Evolutionary conservation across 2,888 invertebrate species (phyloP), one percentile per base, ranked within the genome.

Genomic region (Didymodactylos carnosus): DNA sequence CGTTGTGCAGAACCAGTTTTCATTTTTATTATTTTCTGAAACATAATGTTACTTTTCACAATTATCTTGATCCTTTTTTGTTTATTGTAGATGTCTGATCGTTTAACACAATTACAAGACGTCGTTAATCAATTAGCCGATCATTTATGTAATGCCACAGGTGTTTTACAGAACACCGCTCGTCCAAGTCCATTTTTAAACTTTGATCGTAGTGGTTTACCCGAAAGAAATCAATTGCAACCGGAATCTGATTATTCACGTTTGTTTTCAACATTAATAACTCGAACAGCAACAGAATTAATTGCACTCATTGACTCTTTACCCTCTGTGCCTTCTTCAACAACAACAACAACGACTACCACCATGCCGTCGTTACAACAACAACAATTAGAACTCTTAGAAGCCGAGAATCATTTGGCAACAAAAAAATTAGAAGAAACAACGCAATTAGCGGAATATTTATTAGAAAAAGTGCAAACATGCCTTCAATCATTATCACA

Each of bases 141-240:
- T 39, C 62, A 71, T n/a, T 74, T 74, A 39, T 74, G 74, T 69
- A 71, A 74, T 74, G 74, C 74, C 39, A 74, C 74, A 25, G 74
- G 74, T 43, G 53, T 74, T 41, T 70, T 74, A 13, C 74, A 74
- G 53, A 46, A 74, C 39, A 39, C 46, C 41, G 71, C 74, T n/a
- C 71, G 71, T 19, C 74, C 74, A 3, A 74, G 74, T 71, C 40
- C 43, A 72, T 72, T 72, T 43, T 43, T 62, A 43, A 72, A 72
- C 46, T 72, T 72, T 69, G 72, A 62, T 14, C 71, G 71, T 14
- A 71, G 25, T 74, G 41, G 71, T 23, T 41, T 71, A 43, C 49
- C 53, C 39, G 74, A 71, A 25, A 43, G 62, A 40, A 71, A 74
- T 40, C 43, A 51, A 1, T 46, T 43, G 6, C 51, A 49, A 23